phyloP scores from a whole-genome alignment of 2,113 vertebrate genomes.

The Rhinichthys klamathensis region DNA sequence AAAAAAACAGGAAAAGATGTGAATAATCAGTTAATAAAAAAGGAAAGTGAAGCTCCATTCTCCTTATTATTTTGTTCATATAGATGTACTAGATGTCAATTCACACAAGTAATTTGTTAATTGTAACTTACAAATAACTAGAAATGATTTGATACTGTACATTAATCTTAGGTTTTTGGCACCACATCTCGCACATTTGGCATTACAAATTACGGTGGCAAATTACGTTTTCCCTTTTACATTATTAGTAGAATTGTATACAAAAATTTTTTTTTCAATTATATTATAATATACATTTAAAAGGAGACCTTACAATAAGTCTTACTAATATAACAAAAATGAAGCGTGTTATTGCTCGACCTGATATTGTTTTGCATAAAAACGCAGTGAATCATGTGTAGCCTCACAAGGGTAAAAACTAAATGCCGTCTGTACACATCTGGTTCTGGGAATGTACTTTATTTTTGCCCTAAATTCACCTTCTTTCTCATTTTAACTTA shows the following conservation, averaged over 20 bases:
- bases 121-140: neutral
- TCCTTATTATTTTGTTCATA: no score
- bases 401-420: neutral
- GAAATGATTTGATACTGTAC: neutral
- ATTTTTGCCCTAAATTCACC: neutral
- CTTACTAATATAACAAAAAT: neutral
- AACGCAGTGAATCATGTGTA: neutral
- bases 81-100: neutral
- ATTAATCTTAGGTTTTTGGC: neutral
- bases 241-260: neutral
- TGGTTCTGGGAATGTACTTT: neutral
- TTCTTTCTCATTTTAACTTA: slow-evolving; percentile 70
- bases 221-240: neutral
- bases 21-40: neutral
- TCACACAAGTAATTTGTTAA: neutral
- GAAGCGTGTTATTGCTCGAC: neutral
- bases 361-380: neutral
- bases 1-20: no score
- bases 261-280: no score
- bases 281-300: no score
- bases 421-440: no score
- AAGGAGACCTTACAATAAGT: neutral
- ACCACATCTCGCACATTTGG: neutral
- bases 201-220: neutral
- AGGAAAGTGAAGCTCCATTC: neutral